Evolutionary conservation across 2,888 invertebrate genomes (phyloP).

Genomic region (Galeopsomyia nigrocyanea): DNA sequence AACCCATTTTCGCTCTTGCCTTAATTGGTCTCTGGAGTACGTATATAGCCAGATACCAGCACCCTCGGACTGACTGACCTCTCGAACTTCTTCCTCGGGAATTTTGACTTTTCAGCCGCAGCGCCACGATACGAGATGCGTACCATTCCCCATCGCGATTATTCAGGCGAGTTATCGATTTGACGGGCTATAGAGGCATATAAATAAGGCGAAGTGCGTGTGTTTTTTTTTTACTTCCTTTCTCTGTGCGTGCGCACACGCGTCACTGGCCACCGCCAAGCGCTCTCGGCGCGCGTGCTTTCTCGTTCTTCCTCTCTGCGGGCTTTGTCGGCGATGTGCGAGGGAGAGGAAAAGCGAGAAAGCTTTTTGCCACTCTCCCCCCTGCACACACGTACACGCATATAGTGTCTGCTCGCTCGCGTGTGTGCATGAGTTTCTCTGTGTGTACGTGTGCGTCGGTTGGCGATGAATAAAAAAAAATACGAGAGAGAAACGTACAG

Average conservation of each 20-base stretch:
- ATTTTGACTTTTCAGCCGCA: not conserved
- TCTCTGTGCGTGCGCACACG: conserved; percentile 64
- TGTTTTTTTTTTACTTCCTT: conserved; percentile 59
- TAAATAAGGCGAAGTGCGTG: conserved; percentile 64
- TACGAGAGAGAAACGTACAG: too few relatives aligned
- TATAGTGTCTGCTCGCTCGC: not conserved
- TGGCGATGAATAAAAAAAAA: conserved; percentile 45
- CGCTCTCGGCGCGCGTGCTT: too few relatives aligned
- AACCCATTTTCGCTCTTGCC: not conserved
- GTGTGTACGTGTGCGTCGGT: conserved; percentile 44
- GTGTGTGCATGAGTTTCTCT: not conserved
- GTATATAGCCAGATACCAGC: not conserved
- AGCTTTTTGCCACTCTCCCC: conserved; percentile 38
- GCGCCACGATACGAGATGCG: not conserved
- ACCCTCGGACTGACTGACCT: not conserved
- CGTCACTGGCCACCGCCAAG: conserved; percentile 65
- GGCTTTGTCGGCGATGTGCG: not conserved
- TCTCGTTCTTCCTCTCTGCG: conserved; percentile 61
- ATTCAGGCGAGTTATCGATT: conserved; percentile 63
- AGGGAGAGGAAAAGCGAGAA: conserved; percentile 41
- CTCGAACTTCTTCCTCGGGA: not conserved
- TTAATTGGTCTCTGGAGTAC: conserved; percentile 28
- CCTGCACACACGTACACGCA: too few relatives aligned
- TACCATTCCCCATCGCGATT: conserved; percentile 22
- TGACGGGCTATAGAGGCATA: conserved; percentile 57